Evolutionary conservation across 2,113 vertebrate genomes (phyloP).

Genomic region (Pitta sordida): DNA sequence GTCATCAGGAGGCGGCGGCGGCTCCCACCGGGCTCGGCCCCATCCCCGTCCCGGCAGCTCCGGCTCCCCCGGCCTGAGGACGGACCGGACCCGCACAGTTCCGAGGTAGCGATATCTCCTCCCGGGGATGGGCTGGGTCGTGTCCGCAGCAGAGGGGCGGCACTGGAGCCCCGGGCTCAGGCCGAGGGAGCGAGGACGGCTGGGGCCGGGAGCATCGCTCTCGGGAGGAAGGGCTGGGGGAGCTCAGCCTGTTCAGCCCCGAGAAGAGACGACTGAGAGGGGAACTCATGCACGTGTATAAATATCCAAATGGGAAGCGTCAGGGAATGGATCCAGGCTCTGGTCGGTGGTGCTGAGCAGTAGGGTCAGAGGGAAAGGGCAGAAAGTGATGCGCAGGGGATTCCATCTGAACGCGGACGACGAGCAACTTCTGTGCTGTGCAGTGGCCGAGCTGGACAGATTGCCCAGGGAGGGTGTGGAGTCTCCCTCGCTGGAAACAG

Average conservation of each 20-base stretch:
- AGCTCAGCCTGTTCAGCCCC: too few relatives aligned
- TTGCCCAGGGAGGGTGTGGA: neutral
- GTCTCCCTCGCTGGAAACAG: neutral
- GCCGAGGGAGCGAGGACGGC: rapidly evolving
- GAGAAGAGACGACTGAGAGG: too few relatives aligned
- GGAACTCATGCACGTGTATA: rapidly evolving
- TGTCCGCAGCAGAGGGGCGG: neutral
- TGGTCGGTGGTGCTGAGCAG: rapidly evolving
- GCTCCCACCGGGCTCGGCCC: too few relatives aligned
- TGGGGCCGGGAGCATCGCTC: neutral
- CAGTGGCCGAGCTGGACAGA: neutral
- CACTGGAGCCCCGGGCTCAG: rapidly evolving
- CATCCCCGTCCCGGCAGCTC: neutral
- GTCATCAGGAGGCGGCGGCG: neutral
- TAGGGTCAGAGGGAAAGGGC: neutral
- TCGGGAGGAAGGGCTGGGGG: neutral
- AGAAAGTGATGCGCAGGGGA: neutral
- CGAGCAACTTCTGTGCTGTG: too few relatives aligned
- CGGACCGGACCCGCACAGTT: too few relatives aligned
- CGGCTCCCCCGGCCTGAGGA: neutral
- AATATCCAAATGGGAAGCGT: neutral
- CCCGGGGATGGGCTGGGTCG: neutral
- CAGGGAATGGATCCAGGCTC: neutral
- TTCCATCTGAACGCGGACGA: neutral
- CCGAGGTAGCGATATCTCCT: neutral